These are phyloP conservation scores for Sceliomorpha sp. DNA, from an alignment of 2,888 invertebrate genomes.

Conservation along the genomic window DNA sequence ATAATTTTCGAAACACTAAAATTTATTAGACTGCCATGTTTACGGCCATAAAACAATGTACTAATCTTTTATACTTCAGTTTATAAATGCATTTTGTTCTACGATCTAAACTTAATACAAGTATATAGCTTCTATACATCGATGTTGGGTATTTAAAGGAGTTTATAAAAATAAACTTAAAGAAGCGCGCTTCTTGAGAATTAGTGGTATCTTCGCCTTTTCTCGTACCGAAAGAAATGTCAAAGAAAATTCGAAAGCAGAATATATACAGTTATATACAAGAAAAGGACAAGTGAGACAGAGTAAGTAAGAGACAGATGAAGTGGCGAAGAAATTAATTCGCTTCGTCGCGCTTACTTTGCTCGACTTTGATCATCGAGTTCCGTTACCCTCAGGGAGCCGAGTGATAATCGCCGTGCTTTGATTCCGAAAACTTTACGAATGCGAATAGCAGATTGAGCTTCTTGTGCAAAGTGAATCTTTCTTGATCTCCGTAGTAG, in stretches of 20 bases:
- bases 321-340: slow-evolving; percentile 44
- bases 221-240: too few relatives aligned
- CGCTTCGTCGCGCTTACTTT: slow-evolving; percentile 48
- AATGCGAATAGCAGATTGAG: slow-evolving; percentile 31
- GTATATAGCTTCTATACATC: too few relatives aligned
- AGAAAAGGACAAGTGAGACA: slow-evolving; percentile 8
- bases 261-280: slow-evolving; percentile 36
- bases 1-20: too few relatives aligned
- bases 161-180: too few relatives aligned
- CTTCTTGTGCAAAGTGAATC: slow-evolving; percentile 24
- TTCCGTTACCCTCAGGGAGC: slow-evolving; percentile 32
- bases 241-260: slow-evolving; percentile 24
- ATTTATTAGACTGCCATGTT: too few relatives aligned
- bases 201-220: too few relatives aligned
- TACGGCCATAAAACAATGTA: too few relatives aligned
- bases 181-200: too few relatives aligned
- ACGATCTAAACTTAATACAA: too few relatives aligned
- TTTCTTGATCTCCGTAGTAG: slow-evolving; percentile 26
- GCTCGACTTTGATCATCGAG: slow-evolving; percentile 42
- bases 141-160: too few relatives aligned
- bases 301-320: slow-evolving; percentile 12
- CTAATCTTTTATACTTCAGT: too few relatives aligned
- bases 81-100: too few relatives aligned
- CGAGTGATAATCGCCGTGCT: slow-evolving; percentile 39
- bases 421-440: slow-evolving; percentile 43